Conservation (phyloP, 2,888 invertebrate genomes). For the Scotopteryx bipunctaria region DNA sequence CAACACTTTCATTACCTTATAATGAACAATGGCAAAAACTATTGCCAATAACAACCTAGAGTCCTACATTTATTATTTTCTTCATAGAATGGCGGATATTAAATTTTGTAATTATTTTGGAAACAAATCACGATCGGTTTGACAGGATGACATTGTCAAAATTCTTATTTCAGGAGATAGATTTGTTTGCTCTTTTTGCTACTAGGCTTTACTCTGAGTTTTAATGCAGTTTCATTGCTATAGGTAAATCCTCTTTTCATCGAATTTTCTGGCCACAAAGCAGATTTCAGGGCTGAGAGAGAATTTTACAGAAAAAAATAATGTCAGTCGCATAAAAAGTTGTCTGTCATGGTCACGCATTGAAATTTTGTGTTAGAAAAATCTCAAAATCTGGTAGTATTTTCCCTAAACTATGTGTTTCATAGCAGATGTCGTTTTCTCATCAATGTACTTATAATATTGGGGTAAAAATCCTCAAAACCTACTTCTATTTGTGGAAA, state of each 20-base stretch:
- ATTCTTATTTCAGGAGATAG: not conserved
- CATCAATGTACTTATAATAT: slow-evolving; percentile 23
- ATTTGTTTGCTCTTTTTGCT: not conserved
- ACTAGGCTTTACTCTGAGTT: not conserved
- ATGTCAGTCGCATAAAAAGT: slow-evolving; percentile 14
- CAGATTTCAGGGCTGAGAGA: not conserved
- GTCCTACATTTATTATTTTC: slow-evolving; percentile 50
- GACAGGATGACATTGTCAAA: slow-evolving; percentile 44
- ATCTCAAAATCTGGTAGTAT: slow-evolving; percentile 35
- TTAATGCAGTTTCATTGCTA: no score
- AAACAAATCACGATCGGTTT: slow-evolving; percentile 68
- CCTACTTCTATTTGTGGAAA: not conserved
- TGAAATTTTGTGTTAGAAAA: slow-evolving; percentile 44
- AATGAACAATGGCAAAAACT: slow-evolving; percentile 49
- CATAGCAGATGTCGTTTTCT: slow-evolving; percentile 21
- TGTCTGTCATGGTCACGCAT: slow-evolving; percentile 49
- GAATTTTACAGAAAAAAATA: not conserved
- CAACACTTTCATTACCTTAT: slow-evolving; percentile 44
- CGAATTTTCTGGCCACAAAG: not conserved
- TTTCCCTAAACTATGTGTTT: slow-evolving; percentile 47
- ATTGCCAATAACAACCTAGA: slow-evolving; percentile 45
- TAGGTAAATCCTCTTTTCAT: not conserved
- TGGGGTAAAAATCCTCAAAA: slow-evolving; percentile 12
- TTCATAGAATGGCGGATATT: slow-evolving; percentile 55
- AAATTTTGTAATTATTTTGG: slow-evolving; percentile 47